A percentile compares a stretch with the other conserved stretches of the same genome.
Conservation (phyloP, 1,140 invertebrate species). For the Bombyx mori region ASM3026992v2 NC_085120.1:5165501-5166000, state of each 20-base stretch:
- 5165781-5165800: conserved; percentile 44
- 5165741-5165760: conserved; percentile 72
- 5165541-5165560: conserved; percentile 36
- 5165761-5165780: conserved; percentile 71
- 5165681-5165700: conserved; percentile 49
- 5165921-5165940: conserved; percentile 69
- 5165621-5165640: conserved; percentile 32
- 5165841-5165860: conserved; percentile 6
- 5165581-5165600: conserved; percentile 48
- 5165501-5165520: conserved; percentile 39
- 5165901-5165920: conserved; percentile 74
- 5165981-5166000: conserved; percentile 82
- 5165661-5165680: conserved; percentile 65
- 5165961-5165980: conserved; percentile 56
- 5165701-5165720: conserved; percentile 32
- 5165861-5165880: conserved; percentile 25
- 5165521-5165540: conserved; percentile 35
- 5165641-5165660: conserved; percentile 42
- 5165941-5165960: conserved; percentile 70
- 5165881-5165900: conserved; percentile 72
- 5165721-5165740: conserved; percentile 75
- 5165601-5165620: conserved; percentile 24
- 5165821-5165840: conserved; percentile 26
- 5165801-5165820: conserved; percentile 46
- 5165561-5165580: conserved; percentile 31